Evolutionary conservation across 2,797 vertebrate genomes (phyloP), one percentile per base, ranked within the genome.

Genomic region (Anabas testudineus): DNA sequence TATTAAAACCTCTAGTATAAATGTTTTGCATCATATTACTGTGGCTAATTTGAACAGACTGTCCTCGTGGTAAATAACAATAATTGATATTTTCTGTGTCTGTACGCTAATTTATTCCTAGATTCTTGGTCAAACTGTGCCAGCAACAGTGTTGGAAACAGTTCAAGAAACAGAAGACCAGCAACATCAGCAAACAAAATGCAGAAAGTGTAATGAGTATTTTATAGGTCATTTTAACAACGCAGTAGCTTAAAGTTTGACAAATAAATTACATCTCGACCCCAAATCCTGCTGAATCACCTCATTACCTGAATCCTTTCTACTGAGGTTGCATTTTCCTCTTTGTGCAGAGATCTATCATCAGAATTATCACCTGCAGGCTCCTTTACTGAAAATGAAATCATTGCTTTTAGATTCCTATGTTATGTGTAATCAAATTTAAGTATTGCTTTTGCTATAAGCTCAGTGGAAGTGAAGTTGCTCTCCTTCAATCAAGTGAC

Each of bases 221-320:
- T 43, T n/a, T 47, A 28, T 62, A 7, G 51, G 80, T 76, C 45
- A 59, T 42, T 52, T 47, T 61, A 39, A 56, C 65, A 10, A 45
- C 52, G 73, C 42, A 9, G 24, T n/a, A 26, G 30, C 24, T 55
- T 57, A 19, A 22, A 39, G 34, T 48, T 48, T 41, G 47, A 41
- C 22, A 67, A 67, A 73, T 49, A 30, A 65, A 52, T 22, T 47
- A 7, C 8, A 42, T 21, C 43, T 58, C 21, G 1, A 7, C 22
- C 32, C 16, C 9, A 47, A 61, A 42, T 75, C 47, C 63, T 78
- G 78, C 80, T 88, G 80, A 88, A 76, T 78, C 46, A 39, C 37
- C 13, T 16, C 37, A 15, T 39, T 9, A 69, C 61, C 41, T 16
- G 24, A 72, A 59, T 54, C 5, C 8, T 64, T 82, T 79, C 60